These are phyloP conservation scores for Gavia stellata DNA, from an alignment of 2,113 vertebrate genomes.

Conservation along the genomic window DNA sequence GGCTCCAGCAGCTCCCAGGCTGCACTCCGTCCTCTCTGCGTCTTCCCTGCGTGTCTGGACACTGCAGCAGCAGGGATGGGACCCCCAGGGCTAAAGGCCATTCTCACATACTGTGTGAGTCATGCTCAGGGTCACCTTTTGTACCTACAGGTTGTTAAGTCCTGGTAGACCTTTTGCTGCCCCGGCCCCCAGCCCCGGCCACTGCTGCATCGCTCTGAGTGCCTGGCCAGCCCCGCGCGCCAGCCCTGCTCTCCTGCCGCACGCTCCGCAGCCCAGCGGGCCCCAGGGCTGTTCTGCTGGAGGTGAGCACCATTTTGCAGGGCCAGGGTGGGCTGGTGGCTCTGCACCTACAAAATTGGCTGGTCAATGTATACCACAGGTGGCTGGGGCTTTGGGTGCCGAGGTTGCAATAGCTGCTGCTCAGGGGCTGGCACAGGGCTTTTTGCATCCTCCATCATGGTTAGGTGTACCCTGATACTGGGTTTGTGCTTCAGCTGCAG, in stretches of 20 bases:
- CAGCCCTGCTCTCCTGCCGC: neutral
- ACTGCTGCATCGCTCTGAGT: neutral
- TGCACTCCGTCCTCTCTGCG: fast-evolving
- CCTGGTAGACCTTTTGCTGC: no score
- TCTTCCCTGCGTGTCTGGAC: neutral
- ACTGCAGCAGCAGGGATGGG: neutral
- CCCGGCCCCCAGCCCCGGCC: fast-evolving
- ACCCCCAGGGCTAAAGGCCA: fast-evolving
- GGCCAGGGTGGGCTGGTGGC: neutral
- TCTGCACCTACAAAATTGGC: neutral
- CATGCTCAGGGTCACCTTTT: neutral
- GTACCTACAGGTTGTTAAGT: neutral
- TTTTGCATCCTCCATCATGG: fast-evolving
- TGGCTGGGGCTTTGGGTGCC: neutral
- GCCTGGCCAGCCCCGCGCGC: neutral
- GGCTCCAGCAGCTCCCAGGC: neutral
- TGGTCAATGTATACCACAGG: fast-evolving
- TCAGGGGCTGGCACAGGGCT: neutral
- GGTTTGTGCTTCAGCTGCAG: neutral
- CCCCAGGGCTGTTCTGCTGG: neutral
- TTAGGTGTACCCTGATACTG: fast-evolving
- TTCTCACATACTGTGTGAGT: fast-evolving
- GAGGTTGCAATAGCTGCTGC: neutral
- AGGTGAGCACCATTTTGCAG: neutral
- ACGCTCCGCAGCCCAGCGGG: fast-evolving